Base-by-base conservation (phyloP, 2,888 invertebrate species). In the Adelognathus sp. region DNA sequence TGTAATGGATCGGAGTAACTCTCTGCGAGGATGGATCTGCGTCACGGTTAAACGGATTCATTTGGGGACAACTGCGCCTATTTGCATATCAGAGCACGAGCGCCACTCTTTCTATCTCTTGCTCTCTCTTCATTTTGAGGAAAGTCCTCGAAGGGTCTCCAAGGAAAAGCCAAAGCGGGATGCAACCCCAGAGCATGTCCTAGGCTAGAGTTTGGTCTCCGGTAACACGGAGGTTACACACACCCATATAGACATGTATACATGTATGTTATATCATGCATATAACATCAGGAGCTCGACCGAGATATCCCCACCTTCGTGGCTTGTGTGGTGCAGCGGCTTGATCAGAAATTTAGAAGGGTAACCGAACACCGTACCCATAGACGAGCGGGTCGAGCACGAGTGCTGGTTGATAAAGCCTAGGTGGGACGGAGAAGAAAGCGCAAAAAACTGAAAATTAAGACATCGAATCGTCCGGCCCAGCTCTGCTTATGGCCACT, bases 31-130 rank as follows among this genome's bases (percentile, higher is more conserved):
- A 72, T 66, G 69, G 64, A 81, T 76, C 54, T 64, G 60, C 39
- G 72, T 79, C 69, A 31, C 64, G 69, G 75, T 76, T 76, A 70
- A 79, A 66, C 78, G 76, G 76, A 81, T 81, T 79, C 81, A 81
- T 81, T 79, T 76, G 70, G 58, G 75, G 70, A 78, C 69, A 75
- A 75, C 79, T 79, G 79, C 70, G 66, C 14, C 36, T 66, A 79
- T 79, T 79, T 79, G 74, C 79, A 79, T 79, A 75, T 66, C 60
- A 54, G 61, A 75, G 71, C 60, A 79, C 71, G 46, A 18, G 39
- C 61, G 44, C 31, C n/a, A 41, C 9, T 39, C 33, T 41, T n/a
- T n/a, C n/a, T n/a, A n/a, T n/a, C 9, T 6, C 7, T 9, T 27
- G 44, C 56, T 54, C 36, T 33, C 18, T 27, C n/a, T 46, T 6